Evolutionary conservation across 2,113 vertebrate species (phyloP).

Genomic region (Oceanites oceanicus): DNA sequence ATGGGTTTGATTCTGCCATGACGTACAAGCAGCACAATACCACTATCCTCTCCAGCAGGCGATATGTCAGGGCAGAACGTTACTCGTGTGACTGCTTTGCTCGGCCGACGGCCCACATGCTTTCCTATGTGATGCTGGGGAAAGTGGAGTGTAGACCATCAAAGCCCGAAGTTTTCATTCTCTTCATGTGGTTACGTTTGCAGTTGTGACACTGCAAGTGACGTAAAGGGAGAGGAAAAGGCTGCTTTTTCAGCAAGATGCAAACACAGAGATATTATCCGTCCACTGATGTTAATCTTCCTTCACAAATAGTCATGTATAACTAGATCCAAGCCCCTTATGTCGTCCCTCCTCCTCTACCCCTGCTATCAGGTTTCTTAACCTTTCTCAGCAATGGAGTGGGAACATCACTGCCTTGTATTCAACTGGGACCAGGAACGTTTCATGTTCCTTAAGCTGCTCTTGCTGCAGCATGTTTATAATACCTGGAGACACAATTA

Average conservation of each 20-base stretch:
- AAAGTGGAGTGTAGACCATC: neutral
- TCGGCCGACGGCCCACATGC: neutral
- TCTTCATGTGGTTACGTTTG: slow-evolving; percentile 26
- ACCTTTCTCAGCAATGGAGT: neutral
- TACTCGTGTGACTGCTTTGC: neutral
- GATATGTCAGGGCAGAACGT: neutral
- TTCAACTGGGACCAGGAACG: neutral
- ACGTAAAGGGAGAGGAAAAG: slow-evolving; percentile 54
- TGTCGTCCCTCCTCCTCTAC: neutral
- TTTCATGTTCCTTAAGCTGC: neutral
- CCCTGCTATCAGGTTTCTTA: neutral
- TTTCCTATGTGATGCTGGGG: neutral
- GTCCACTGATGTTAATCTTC: slow-evolving; percentile 46
- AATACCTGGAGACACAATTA: neutral
- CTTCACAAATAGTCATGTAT: neutral
- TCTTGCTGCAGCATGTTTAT: neutral
- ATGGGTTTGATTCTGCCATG: neutral
- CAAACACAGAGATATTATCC: slow-evolving; percentile 12
- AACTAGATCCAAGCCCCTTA: neutral
- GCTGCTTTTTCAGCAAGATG: slow-evolving; percentile 2
- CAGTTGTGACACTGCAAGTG: slow-evolving; percentile 31
- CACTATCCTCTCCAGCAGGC: neutral
- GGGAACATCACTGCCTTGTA: neutral
- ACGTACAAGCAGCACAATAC: neutral
- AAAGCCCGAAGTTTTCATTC: neutral